Conservation (phyloP, 2,797 vertebrate genomes). For the Iguana delicatissima region DNA sequence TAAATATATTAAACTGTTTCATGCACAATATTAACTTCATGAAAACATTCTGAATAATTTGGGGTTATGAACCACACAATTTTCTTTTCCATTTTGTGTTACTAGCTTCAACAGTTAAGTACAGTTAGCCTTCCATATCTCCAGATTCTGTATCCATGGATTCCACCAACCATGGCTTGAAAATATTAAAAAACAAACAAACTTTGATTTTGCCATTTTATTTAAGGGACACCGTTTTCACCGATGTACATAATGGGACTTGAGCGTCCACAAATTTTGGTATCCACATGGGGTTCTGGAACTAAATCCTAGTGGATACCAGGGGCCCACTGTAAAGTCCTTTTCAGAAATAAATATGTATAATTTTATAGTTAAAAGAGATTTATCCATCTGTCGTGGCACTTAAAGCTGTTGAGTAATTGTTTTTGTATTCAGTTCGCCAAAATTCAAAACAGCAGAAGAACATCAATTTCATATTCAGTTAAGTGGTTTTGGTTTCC, state of each 20-base stretch:
- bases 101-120: background rate
- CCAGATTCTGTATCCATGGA: too few species aligned
- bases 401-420: background rate
- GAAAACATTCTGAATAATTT: background rate
- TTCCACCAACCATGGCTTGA: too few species aligned
- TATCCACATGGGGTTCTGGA: too few species aligned
- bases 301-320: too few species aligned
- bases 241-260: too few species aligned
- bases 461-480: background rate
- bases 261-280: too few species aligned
- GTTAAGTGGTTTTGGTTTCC: background rate
- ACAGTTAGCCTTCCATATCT: too few species aligned
- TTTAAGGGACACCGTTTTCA: too few species aligned
- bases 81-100: background rate
- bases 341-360: background rate
- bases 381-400: background rate
- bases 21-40: background rate
- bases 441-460: background rate
- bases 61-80: background rate
- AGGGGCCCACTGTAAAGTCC: too few species aligned
- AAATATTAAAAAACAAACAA: too few species aligned
- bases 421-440: background rate
- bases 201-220: too few species aligned
- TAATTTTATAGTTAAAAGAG: background rate
- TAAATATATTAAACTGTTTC: background rate